Base-by-base conservation (phyloP, 2,113 vertebrate species). In the Pantherophis guttatus region DNA sequence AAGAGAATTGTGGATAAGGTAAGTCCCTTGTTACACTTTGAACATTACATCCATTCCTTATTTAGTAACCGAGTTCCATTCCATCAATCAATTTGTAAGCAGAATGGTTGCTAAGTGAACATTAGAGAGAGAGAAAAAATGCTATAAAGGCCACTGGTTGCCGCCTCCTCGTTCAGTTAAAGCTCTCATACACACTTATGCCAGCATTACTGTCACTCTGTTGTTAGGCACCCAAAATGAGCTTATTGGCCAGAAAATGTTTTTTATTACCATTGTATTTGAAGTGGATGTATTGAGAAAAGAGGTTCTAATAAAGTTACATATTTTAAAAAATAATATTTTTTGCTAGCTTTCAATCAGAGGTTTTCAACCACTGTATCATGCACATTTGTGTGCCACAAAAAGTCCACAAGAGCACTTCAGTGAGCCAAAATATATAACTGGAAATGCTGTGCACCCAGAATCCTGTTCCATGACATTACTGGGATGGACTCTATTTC, bases 1-100 rank as follows among this genome's bases (percentile, higher is more conserved):
- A 99, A 99, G 97, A 98, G 98, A 94, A 96, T 98, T n/a, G 91
- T 97, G 86, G 99, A 99, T 95, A 99, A 99, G 98, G 99, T 99
- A 97, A 96, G 97, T 88, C 70, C 58, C 58, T 39, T 92, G 91
- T 91, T 89, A 81, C 2, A 44, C 11, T 26, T 26, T 53, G 86
- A 93, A 50, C 54, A 24, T 90, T 59, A 44, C 8, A 81, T 21
- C 75, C 33, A 44, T 44, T 81, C 75, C 75, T 81, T 1, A 21
- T 81, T 81, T 81, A 44, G 1, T 39, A 44, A 81, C 75, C 0
- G 1, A 21, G 17, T 81, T 81, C 33, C 3, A 21, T 39, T 81
- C 33, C 75, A 81, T 8, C 75, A 21, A 23, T 81, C 75, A 10
- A 17, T 17, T 44, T 81, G 75, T 81, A 44, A 81, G 75, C 17